Percentiles rank a stretch among this genome's conserved stretches.
Evolutionary conservation across 2,113 vertebrate species (phyloP).

Genomic region (Gila orcuttii): DNA sequence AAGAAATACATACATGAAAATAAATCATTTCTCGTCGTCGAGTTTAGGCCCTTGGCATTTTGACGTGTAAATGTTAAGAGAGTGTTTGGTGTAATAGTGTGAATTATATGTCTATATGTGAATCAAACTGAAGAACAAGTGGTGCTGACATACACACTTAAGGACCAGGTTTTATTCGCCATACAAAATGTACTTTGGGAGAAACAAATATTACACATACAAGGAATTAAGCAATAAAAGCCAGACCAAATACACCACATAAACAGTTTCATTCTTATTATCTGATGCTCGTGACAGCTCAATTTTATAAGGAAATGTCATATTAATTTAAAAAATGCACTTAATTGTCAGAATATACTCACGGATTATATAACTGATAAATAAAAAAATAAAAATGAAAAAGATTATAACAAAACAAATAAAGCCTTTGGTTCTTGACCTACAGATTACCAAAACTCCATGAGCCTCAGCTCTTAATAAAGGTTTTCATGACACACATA

Average conservation of each 20-base stretch:
- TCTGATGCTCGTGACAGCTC: not conserved
- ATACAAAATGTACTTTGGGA: not conserved
- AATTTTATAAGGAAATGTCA: not conserved
- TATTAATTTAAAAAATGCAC: not conserved
- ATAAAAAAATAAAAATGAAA: not conserved
- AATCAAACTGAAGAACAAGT: not conserved
- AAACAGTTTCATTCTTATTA: too few relatives aligned
- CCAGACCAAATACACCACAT: not conserved
- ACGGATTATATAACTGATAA: too few relatives aligned
- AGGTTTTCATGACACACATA: not conserved
- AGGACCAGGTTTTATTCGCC: constrained; percentile 1
- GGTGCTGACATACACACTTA: not conserved
- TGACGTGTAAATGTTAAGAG: not conserved
- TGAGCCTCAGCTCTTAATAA: not conserved
- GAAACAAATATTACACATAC: not conserved
- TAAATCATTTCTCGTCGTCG: not conserved
- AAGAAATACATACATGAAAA: not conserved
- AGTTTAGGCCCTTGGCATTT: constrained; percentile 25
- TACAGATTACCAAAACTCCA: not conserved
- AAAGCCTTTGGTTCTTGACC: not conserved
- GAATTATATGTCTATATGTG: not conserved
- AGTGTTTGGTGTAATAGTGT: not conserved
- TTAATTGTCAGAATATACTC: too few relatives aligned
- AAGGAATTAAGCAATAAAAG: constrained; percentile 2
- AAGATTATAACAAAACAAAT: not conserved